Conservation (phyloP, 2,113 vertebrate genomes). For the Apus apus region DNA sequence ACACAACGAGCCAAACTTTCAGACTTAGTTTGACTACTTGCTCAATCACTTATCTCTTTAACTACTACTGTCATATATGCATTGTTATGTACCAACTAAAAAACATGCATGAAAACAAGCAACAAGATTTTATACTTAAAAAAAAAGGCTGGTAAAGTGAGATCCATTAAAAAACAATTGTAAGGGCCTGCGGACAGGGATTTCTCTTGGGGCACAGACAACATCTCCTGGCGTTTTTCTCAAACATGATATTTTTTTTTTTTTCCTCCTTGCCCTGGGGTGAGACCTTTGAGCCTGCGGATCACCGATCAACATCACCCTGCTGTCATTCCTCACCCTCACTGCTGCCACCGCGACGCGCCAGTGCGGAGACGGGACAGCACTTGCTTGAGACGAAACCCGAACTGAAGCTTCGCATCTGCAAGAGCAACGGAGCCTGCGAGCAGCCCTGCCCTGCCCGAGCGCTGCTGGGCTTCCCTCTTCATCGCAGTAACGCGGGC, state of each 20-base stretch:
- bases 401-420: not conserved
- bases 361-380: not conserved
- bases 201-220: not conserved
- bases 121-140: not conserved
- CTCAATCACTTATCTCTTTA: not conserved
- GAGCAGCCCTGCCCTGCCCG: not conserved
- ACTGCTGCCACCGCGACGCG: not conserved
- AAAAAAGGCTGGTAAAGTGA: not conserved
- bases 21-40: not conserved
- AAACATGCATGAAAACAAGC: not conserved
- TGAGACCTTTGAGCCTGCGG: not conserved
- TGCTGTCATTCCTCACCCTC: too few relatives aligned
- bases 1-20: not conserved
- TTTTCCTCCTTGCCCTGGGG: not conserved
- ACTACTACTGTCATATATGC: not conserved
- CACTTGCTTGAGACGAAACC: not conserved
- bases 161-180: not conserved
- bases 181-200: not conserved
- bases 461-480: rapidly evolving
- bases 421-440: not conserved
- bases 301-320: not conserved
- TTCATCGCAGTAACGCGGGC: rapidly evolving
- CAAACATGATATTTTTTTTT: not conserved
- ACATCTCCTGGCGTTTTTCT: not conserved
- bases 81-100: not conserved